Base-by-base conservation (phyloP, 2,888 invertebrate genomes). In the Aspidiotus rigidus region DNA sequence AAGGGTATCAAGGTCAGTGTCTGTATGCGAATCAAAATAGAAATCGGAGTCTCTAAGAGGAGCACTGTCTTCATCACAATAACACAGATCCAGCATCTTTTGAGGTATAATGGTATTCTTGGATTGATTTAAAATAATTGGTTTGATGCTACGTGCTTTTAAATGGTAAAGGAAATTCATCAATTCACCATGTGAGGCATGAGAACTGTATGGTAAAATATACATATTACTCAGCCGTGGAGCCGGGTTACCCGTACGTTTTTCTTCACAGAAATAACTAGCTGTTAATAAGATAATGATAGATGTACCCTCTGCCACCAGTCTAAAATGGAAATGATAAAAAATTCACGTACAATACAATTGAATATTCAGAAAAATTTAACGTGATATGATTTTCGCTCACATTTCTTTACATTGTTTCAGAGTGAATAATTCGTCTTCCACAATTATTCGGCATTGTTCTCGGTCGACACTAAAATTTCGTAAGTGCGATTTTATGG, bases 31-130 rank as follows among this genome's bases (percentile, higher is more conserved):
- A 28, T 28, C 28, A 28, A 28, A 28, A 28, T 28, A 28, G 28
- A 28, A 28, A 28, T 28, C 28, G 28, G 28, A 28, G 5, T 28
- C 28, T 5, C 28, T 28, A 28, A 28, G 28, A 28, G 28, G 28
- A 28, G 5, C 28, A 28, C 28, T 28, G 28, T 57, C 57, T 11
- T 57, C 57, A 16, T 11, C 57, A 75, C 82, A 74, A 73, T 72
- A 72, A 70, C 64, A 64, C 55, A 64, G 15, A 9, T 54, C 54
- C 15, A 15, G 17, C 7, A 64, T 64, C 10, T 42, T 15, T 17
- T 40, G 64, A 42, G 64, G 64, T 56, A 64, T 64, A 6, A 64
- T n/a, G 17, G 55, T 16, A 13, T 60, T 28, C 13, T 11, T 2
- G 10, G 15, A 11, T 40, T 62, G 2, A n/a, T 55, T 17, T 55